Evolutionary conservation across 1,140 invertebrate genomes (phyloP).

Genomic region (Galendromus occidentalis): DNA sequence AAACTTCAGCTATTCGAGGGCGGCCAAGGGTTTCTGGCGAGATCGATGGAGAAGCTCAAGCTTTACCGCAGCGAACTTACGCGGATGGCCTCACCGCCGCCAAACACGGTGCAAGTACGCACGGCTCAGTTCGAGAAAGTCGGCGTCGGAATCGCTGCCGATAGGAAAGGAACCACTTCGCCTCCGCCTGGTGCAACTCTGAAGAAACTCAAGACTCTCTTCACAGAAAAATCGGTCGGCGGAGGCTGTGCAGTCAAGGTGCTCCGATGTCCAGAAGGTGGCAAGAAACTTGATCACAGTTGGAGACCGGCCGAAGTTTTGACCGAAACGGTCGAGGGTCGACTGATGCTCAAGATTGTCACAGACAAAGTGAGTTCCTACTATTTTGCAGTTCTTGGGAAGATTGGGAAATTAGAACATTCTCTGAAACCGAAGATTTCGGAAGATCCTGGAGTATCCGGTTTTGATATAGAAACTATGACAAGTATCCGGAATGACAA

Average conservation of each 20-base stretch:
- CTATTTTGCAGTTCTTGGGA: no score
- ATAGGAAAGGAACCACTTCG: constrained; percentile 2
- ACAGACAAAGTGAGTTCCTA: neutral
- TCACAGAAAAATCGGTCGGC: neutral
- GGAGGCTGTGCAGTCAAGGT: neutral
- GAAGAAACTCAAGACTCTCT: constrained; percentile 3
- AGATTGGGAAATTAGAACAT: no score
- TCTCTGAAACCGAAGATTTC: no score
- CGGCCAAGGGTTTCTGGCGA: constrained; percentile 23
- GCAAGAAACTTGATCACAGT: constrained; percentile 4
- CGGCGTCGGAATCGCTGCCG: neutral
- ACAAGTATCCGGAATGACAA: no score
- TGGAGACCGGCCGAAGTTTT: neutral
- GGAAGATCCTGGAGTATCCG: no score
- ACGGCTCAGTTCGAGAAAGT: constrained; percentile 47
- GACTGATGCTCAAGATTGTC: neutral
- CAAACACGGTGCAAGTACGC: constrained; percentile 48
- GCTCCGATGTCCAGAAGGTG: neutral
- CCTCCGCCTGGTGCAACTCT: neutral
- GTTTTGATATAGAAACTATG: no score
- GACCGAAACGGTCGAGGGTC: neutral
- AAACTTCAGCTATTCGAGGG: constrained; percentile 1
- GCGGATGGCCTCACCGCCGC: constrained; percentile 41
- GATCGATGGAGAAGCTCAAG: constrained; percentile 38
- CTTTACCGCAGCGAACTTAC: constrained; percentile 50